Evolutionary conservation across 2,797 vertebrate genomes (phyloP).

Genomic region (Pantherophis vulpinus): DNA sequence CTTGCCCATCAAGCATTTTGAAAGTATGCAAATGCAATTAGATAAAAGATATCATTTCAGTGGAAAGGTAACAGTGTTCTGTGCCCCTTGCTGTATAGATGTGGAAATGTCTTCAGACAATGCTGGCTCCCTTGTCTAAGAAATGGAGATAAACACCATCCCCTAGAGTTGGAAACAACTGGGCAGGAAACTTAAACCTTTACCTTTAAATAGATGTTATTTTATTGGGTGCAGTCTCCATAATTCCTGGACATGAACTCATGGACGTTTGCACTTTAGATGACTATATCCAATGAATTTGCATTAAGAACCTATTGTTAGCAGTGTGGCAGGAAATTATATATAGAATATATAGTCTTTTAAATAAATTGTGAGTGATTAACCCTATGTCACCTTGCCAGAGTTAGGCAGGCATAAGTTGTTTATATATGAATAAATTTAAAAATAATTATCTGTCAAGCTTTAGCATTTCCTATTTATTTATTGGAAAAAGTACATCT

Average conservation of each 20-base stretch:
- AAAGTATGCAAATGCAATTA: too few relatives aligned
- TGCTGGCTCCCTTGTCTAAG: background rate
- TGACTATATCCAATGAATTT: background rate
- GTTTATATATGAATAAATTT: background rate
- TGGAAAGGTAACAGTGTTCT: too few relatives aligned
- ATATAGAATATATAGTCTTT: background rate
- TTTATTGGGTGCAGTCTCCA: background rate
- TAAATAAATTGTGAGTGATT: background rate
- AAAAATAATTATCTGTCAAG: background rate
- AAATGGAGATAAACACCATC: background rate
- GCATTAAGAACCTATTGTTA: background rate
- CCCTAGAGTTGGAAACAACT: background rate
- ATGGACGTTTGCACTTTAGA: background rate
- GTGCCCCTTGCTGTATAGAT: too few relatives aligned
- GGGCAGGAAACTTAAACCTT: background rate
- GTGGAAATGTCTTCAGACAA: too few relatives aligned
- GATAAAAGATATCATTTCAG: too few relatives aligned
- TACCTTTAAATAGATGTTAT: background rate
- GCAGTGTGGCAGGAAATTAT: background rate
- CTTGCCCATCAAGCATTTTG: too few relatives aligned
- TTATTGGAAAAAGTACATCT: background rate
- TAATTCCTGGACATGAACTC: background rate
- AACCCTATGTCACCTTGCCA: background rate
- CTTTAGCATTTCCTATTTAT: background rate
- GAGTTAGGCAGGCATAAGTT: background rate